Evolutionary conservation across 2,888 invertebrate genomes (phyloP).

Genomic region (Vesta saturnalis): DNA sequence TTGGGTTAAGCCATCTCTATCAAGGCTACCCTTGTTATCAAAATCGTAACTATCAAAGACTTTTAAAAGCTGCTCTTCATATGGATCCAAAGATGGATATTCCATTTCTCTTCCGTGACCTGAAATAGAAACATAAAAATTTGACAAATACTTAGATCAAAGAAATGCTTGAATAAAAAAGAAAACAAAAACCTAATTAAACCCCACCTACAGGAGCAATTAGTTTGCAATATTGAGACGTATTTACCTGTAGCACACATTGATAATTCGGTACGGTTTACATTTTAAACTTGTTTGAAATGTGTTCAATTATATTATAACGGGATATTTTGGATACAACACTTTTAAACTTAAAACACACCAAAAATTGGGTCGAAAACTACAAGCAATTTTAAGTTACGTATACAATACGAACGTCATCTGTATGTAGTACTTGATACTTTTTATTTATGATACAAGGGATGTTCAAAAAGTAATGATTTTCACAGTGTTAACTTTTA

Average conservation of each 20-base stretch:
- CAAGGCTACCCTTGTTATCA: conserved; percentile 74
- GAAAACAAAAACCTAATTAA: conserved; percentile 21
- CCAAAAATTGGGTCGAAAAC: conserved; percentile 45
- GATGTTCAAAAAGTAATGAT: no score
- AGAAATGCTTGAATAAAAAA: conserved; percentile 3
- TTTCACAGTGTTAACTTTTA: no score
- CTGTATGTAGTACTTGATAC: no score
- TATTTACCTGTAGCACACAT: conserved; percentile 28
- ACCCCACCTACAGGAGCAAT: conserved; percentile 26
- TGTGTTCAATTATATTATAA: conserved; percentile 19
- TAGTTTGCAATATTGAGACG: conserved; percentile 9
- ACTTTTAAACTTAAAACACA: conserved; percentile 40
- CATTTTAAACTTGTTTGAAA: conserved; percentile 11
- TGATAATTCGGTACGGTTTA: conserved; percentile 4
- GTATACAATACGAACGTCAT: background rate
- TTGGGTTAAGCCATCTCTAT: conserved; percentile 71
- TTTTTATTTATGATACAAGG: no score
- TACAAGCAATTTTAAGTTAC: conserved; percentile 11
- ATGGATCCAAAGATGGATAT: conserved; percentile 69
- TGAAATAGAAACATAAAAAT: conserved; percentile 29
- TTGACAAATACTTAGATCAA: no score
- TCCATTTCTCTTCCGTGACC: conserved; percentile 44
- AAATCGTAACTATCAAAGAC: conserved; percentile 84
- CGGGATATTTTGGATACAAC: conserved; percentile 27
- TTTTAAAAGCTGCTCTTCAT: conserved; percentile 82